A percentile compares a stretch with the other conserved stretches of the same genome.
phyloP scores from a whole-genome alignment of 30 jellyfish, hydroid and myxozoan species.

The Turritopsis rubra region DNA sequence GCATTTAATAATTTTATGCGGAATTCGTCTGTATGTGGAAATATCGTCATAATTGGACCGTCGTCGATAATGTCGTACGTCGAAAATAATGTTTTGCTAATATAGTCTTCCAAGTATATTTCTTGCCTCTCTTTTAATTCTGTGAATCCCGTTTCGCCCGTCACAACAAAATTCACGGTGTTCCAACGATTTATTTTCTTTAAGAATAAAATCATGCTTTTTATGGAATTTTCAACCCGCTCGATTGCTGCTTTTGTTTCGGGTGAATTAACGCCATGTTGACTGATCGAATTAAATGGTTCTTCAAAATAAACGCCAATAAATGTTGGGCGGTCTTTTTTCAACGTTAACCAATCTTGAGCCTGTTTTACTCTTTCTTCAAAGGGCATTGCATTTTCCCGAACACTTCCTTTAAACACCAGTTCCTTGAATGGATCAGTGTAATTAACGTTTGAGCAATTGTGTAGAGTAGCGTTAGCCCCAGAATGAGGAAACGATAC shows the following conservation, averaged over 20 bases:
- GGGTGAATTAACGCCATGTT: conserved; percentile 48
- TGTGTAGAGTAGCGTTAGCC: not conserved
- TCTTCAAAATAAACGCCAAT: conserved; percentile 92
- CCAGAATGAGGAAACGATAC: conserved; percentile 21
- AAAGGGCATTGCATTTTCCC: conserved; percentile 48
- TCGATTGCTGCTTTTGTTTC: conserved; percentile 42
- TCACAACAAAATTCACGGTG: conserved; percentile 58
- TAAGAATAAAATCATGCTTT: conserved; percentile 31
- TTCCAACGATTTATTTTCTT: conserved; percentile 18
- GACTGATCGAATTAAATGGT: conserved; percentile 57
- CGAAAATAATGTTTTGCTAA: conserved; percentile 13
- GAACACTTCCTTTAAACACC: conserved; percentile 30
- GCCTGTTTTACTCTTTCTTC: conserved; percentile 49
- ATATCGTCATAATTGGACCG: conserved; percentile 69
- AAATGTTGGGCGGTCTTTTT: conserved; percentile 64
- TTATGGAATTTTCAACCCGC: conserved; percentile 32
- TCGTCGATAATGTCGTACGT: conserved; percentile 71
- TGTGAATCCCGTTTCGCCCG: conserved; percentile 88
- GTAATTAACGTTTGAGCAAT: conserved; percentile 46
- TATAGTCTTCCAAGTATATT: conserved; percentile 76
- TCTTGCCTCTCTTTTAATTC: conserved; percentile 43
- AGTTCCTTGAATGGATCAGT: conserved; percentile 78
- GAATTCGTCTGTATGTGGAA: conserved; percentile 39
- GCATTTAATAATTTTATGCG: conserved; percentile 22
- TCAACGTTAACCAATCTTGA: conserved; percentile 49